Percentiles rank a stretch among this genome's conserved stretches.
These are phyloP conservation scores for Haliaeetus albicilla DNA, from an alignment of 2,797 vertebrate species.

Conservation along the genomic window DNA sequence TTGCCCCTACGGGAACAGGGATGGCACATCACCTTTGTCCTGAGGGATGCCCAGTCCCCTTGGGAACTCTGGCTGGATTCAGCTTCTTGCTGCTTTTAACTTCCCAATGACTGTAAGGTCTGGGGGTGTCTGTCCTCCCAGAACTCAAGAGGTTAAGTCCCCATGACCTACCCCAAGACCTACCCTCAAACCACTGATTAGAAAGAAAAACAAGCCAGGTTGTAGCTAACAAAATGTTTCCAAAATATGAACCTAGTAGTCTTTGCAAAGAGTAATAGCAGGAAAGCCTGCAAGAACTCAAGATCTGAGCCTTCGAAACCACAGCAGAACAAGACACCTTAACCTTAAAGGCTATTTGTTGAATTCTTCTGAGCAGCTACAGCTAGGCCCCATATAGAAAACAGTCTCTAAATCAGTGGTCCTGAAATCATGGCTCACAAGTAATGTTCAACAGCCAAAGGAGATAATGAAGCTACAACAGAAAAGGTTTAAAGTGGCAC, in stretches of 20 bases:
- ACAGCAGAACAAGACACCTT: not conserved
- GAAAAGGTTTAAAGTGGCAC: not conserved
- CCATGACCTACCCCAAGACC: not conserved
- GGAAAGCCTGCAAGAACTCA: not conserved
- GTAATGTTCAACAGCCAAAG: not conserved
- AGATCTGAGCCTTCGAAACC: not conserved
- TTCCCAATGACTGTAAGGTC: not conserved
- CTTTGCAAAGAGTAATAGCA: not conserved
- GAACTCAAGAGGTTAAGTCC: not conserved
- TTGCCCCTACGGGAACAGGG: not conserved
- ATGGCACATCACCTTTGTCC: not conserved
- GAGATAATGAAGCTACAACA: not conserved
- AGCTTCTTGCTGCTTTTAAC: not conserved
- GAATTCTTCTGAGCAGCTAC: not conserved
- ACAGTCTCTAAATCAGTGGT: not conserved
- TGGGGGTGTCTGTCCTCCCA: not conserved
- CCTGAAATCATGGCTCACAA: not conserved
- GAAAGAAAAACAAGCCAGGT: not conserved
- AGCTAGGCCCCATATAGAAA: not conserved
- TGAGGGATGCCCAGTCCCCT: not conserved
- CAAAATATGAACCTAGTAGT: not conserved
- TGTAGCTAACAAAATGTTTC: not conserved
- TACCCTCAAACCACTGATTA: not conserved
- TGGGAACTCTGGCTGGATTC: not conserved
- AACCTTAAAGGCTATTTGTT: not conserved